phyloP scores from a whole-genome alignment of 2,113 vertebrate genomes.

The Podiceps cristatus region DNA sequence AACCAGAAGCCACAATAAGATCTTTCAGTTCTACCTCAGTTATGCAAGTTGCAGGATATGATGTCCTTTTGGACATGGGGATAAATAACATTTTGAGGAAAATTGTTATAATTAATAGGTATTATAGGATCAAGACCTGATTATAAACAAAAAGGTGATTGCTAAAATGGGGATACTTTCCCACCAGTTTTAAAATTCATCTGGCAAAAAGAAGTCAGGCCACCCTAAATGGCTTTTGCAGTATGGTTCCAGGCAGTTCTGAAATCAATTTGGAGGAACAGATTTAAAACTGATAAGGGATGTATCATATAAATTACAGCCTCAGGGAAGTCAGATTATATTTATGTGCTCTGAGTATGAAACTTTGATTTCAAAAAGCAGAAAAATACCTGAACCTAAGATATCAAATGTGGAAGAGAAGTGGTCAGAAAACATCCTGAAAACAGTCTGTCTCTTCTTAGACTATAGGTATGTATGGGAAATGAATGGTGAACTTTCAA shows the following conservation, averaged over 20 bases:
- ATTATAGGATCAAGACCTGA: not conserved
- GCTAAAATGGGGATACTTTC: not conserved
- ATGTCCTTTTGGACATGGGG: not conserved
- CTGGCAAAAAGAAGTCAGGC: constrained; percentile 15
- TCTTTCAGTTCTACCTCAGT: not conserved
- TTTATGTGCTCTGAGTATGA: not conserved
- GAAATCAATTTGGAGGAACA: not conserved
- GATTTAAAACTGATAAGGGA: not conserved
- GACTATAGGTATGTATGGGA: not conserved
- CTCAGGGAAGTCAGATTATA: not conserved
- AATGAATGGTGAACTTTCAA: not conserved
- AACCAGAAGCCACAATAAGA: not conserved
- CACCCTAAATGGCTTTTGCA: not conserved
- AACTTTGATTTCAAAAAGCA: not conserved
- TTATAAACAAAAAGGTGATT: constrained; percentile 25
- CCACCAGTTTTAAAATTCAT: not conserved
- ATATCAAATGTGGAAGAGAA: not conserved
- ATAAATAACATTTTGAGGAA: not conserved
- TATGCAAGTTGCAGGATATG: not conserved
- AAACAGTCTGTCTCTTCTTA: not conserved
- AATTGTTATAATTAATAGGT: not conserved
- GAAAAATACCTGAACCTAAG: not conserved
- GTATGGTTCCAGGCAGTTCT: not conserved
- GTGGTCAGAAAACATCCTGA: not conserved
- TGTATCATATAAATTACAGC: not conserved